Conservation (phyloP, 2,888 invertebrate species). For the Endomychus coccineus region DNA sequence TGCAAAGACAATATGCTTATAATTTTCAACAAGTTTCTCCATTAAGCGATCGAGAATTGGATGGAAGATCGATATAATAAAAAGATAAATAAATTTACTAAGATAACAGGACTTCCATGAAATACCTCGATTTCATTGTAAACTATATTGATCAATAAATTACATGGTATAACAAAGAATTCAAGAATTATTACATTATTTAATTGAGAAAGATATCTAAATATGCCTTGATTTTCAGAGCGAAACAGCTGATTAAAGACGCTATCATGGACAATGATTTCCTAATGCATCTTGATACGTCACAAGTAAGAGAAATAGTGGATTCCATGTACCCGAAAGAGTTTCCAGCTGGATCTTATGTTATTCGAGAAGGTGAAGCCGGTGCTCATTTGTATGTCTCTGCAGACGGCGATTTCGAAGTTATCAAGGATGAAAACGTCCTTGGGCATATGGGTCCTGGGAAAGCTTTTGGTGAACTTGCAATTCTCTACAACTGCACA, state of each 20-base stretch:
- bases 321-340: conserved; percentile 57
- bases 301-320: conserved; percentile 58
- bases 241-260: conserved; percentile 58
- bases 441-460: conserved; percentile 60
- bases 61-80: too few relatives aligned
- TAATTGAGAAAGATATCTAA: too few relatives aligned
- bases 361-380: conserved; percentile 55
- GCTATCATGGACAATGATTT: conserved; percentile 61
- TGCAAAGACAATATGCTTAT: too few relatives aligned
- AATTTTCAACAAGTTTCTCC: too few relatives aligned
- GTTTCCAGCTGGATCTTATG: conserved; percentile 48
- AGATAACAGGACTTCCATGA: too few relatives aligned
- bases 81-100: too few relatives aligned
- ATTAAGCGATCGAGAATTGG: too few relatives aligned
- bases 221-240: conserved; percentile 41
- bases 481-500: conserved; percentile 69
- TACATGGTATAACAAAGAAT: too few relatives aligned
- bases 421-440: conserved; percentile 55
- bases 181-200: too few relatives aligned
- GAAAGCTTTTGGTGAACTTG: conserved; percentile 61
- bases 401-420: conserved; percentile 62
- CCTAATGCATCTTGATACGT: conserved; percentile 55
- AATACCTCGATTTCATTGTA: too few relatives aligned
- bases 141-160: too few relatives aligned
- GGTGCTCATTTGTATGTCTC: conserved; percentile 57